Conservation (phyloP, 2,113 vertebrate species). For the Chloroceryle aenea region DNA sequence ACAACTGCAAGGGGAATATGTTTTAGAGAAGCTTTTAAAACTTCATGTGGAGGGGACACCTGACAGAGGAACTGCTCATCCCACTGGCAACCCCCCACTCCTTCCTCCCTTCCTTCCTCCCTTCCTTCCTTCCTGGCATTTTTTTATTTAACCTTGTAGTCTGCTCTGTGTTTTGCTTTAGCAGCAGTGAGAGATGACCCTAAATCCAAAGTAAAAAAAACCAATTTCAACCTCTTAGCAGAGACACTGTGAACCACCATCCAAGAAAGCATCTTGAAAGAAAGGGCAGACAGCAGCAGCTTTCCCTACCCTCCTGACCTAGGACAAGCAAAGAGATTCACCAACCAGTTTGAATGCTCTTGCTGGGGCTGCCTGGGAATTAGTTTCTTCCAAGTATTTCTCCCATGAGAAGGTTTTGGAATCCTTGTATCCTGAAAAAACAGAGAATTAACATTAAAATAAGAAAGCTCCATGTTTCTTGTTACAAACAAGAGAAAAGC, state of each 20-base stretch:
- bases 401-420: slow-evolving; percentile 89
- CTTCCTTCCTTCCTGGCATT: neutral
- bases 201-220: neutral
- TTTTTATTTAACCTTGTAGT: neutral
- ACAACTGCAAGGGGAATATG: neutral
- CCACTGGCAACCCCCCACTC: no score
- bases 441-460: neutral
- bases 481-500: neutral
- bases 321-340: slow-evolving; percentile 2
- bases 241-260: neutral
- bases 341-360: slow-evolving; percentile 89
- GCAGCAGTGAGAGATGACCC: neutral
- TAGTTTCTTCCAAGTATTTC: slow-evolving; percentile 88
- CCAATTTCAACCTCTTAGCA: neutral
- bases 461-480: neutral
- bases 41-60: neutral
- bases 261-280: neutral
- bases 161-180: neutral
- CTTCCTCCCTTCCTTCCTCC: neutral
- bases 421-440: slow-evolving; percentile 81
- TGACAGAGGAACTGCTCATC: neutral
- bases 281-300: neutral
- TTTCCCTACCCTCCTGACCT: neutral
- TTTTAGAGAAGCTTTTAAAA: neutral
- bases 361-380: slow-evolving; percentile 87